A percentile compares a stretch with the other conserved stretches of the same genome.
These are phyloP conservation scores for Bemisia tabaci DNA, from an alignment of 1,140 invertebrate genomes.

Conservation along the genomic window DNA sequence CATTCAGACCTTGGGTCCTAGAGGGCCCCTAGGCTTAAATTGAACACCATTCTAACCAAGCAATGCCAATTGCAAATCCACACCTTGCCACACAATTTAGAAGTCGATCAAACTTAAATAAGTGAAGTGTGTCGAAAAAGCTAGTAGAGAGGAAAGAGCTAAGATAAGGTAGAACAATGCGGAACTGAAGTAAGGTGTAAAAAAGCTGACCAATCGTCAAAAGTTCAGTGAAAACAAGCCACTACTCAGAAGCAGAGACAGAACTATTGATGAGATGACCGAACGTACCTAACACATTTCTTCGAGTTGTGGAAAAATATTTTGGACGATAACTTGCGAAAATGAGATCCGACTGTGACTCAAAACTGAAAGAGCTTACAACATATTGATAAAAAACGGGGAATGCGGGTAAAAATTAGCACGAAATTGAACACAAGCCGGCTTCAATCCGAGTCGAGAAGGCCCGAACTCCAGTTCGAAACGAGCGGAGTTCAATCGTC, in stretches of 20 bases:
- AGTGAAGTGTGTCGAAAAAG: not conserved
- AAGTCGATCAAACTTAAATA: not conserved
- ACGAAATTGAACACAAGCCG: not conserved
- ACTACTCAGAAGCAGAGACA: not conserved
- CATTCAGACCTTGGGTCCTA: not conserved
- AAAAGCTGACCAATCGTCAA: not conserved
- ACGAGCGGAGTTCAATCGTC: no score
- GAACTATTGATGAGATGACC: not conserved
- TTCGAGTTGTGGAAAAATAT: not conserved
- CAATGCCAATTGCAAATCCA: not conserved
- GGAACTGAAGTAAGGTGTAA: no score
- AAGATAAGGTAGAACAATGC: not conserved
- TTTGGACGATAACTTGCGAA: not conserved
- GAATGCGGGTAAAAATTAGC: not conserved
- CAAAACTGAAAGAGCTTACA: not conserved
- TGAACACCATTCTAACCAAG: not conserved
- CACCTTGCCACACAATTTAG: not conserved
- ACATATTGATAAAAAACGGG: not conserved
- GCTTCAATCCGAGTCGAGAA: not conserved
- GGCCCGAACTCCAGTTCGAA: no score
- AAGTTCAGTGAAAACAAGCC: not conserved
- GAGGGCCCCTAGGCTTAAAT: not conserved
- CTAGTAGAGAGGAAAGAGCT: not conserved
- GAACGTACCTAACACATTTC: not conserved
- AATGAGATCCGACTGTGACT: not conserved